Conservation (phyloP, 2,888 invertebrate genomes). For the Dicyrtoma fusca region DNA sequence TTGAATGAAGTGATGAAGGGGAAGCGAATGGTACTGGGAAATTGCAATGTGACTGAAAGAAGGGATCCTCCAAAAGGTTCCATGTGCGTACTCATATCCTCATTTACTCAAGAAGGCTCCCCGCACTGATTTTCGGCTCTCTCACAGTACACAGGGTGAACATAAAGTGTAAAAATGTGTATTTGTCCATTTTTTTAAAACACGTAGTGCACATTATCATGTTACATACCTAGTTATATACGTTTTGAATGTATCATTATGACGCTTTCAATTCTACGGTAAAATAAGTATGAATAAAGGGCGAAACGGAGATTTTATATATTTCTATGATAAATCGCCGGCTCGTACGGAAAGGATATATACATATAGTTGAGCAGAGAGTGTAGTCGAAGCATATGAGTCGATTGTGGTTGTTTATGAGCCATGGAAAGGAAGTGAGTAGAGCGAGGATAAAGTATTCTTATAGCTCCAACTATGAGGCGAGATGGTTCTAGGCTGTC, state of each 20-base stretch:
- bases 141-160: too few species aligned
- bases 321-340: not conserved
- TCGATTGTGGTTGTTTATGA: conserved; percentile 46
- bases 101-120: conserved; percentile 9
- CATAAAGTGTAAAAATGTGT: too few species aligned
- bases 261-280: too few species aligned
- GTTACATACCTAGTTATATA: too few species aligned
- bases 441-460: not conserved
- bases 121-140: too few species aligned
- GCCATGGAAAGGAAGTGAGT: conserved; percentile 37
- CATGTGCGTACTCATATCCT: not conserved
- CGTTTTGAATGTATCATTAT: too few species aligned
- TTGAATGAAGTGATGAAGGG: conserved; percentile 27
- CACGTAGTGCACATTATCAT: too few species aligned
- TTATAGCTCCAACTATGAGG: not conserved
- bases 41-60: conserved; percentile 1
- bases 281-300: not conserved
- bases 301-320: not conserved
- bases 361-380: conserved; percentile 6
- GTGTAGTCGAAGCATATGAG: conserved; percentile 12
- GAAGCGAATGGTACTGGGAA: not conserved
- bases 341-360: too few species aligned
- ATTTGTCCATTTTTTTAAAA: too few species aligned
- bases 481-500: too few species aligned
- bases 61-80: not conserved